Base-by-base conservation (phyloP, 2,888 invertebrate genomes). In the Oligia strigilis region DNA sequence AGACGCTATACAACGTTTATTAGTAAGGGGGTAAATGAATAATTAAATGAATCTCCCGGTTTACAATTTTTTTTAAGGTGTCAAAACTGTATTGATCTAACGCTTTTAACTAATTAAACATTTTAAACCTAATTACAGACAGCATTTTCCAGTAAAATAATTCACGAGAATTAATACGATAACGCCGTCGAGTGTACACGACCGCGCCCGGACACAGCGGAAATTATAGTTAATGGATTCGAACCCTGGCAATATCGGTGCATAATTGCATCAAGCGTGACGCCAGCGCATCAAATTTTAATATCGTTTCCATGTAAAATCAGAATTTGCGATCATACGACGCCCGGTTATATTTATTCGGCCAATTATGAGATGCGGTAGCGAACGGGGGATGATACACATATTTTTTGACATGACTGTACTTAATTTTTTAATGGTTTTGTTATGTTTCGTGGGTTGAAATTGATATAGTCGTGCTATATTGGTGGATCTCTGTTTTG, bases 211-310 rank as follows among this genome's bases (percentile, higher is more conserved):
- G 83, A 79, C 91, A 80, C 78, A 78, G 81, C 89, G 91, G 92
- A 93, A 94, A 94, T 95, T 92, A 93, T 91, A 90, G 92, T 91
- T 96, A 96, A 96, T 96, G 95, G 95, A 95, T 94, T 93, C 90
- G 92, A 89, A 92, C 92, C 94, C 88, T 84, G 83, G 93, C 94
- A 92, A 95, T 95, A 96, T 95, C 92, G 95, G 92, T 93, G 94
- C 95, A 94, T 96, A 95, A 96, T 96, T 95, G 94, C 95, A 96
- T 95, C 92, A 93, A 84, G 85, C 87, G 80, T 90, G 88, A 87
- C 88, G 87, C 86, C 73, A 80, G 86, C 81, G 88, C 92, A 89
- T 91, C 92, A 89, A 86, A 92, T 90, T 92, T 92, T 93, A 92
- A 92, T 92, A 90, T 88, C 81, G 78, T 90, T 89, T 82, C 72